Conservation (phyloP, 2,797 vertebrate genomes). For the Phyllotis vaccarum region DNA sequence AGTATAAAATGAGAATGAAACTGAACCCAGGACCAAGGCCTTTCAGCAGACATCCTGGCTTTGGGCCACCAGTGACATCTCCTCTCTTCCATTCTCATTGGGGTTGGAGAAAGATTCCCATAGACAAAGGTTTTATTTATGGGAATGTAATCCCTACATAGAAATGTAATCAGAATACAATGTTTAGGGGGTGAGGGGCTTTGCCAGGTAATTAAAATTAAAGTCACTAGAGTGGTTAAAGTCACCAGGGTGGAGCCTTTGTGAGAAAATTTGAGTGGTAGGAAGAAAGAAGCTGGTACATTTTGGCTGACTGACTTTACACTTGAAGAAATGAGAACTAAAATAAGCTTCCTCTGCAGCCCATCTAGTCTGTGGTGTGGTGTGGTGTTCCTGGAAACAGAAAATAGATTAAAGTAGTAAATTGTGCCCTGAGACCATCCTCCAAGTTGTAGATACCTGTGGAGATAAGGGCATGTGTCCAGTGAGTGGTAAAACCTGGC, state of each 20-base stretch:
- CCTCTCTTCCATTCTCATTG: neutral
- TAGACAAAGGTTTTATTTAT: neutral
- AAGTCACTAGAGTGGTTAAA: neutral
- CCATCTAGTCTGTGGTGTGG: neutral
- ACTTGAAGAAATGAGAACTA: neutral
- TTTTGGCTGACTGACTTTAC: neutral
- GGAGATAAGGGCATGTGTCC: neutral
- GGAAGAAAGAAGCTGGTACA: neutral
- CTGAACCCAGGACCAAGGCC: neutral
- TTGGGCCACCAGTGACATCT: neutral
- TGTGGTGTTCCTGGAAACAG: neutral
- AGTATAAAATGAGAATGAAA: neutral
- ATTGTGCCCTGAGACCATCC: neutral
- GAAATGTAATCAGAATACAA: neutral
- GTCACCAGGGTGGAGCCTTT: neutral
- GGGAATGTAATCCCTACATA: neutral
- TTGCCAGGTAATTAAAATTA: neutral
- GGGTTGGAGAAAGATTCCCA: neutral
- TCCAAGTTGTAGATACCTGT: neutral
- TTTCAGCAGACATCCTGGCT: neutral
- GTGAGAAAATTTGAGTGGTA: neutral
- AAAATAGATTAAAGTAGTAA: neutral
- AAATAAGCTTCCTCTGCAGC: neutral
- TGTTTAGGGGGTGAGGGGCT: neutral
- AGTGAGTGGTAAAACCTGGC: neutral